Evolutionary conservation across 2,888 invertebrate species (phyloP), one percentile per base, ranked within the genome.

Genomic region (Agrochola lychnidis): DNA sequence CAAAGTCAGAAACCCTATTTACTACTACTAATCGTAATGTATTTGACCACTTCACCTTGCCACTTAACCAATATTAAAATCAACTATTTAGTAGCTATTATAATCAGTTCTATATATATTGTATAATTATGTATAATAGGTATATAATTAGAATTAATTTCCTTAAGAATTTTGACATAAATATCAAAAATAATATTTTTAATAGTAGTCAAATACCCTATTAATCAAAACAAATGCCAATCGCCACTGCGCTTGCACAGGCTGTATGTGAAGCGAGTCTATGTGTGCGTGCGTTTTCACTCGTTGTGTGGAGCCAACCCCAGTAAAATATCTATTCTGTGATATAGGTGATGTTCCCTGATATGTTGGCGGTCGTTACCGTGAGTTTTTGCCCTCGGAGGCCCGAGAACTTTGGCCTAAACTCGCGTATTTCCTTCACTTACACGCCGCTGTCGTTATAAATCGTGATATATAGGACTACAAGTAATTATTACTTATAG

Each of bases 361-460:
- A 86, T 78, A 80, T 73, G 89, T 82, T 10, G 74, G 72, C 53
- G 79, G 79, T 85, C 88, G 88, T 88, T 89, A 89, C 79, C 72
- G 76, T 63, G 84, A 84, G 84, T 83, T 88, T 88, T 88, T 86
- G 68, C 85, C 83, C 85, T 79, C 76, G 10, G 70, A 81, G 79
- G 73, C 81, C 61, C 76, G 53, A 36, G 74, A 88, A 88, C 82
- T 88, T 81, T 67, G 79, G 70, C 84, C 89, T 71, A 25, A 85
- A 87, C 84, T 82, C 88, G 59, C 87, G 87, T 88, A 89, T 88
- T 88, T 88, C 81, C 84, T 89, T 88, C 89, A 88, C 77, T 86
- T 86, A 83, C 80, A 57, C 66, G 36, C 84, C 79, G 71, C 87
- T 86, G 86, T 87, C 89, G 62, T 74, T 83, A 81, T 84, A 88